A percentile compares a stretch with the other conserved stretches of the same genome.
These are phyloP conservation scores for Diorhabda elongata DNA, from an alignment of 1,140 invertebrate genomes.

Conservation along the genomic window DNA sequence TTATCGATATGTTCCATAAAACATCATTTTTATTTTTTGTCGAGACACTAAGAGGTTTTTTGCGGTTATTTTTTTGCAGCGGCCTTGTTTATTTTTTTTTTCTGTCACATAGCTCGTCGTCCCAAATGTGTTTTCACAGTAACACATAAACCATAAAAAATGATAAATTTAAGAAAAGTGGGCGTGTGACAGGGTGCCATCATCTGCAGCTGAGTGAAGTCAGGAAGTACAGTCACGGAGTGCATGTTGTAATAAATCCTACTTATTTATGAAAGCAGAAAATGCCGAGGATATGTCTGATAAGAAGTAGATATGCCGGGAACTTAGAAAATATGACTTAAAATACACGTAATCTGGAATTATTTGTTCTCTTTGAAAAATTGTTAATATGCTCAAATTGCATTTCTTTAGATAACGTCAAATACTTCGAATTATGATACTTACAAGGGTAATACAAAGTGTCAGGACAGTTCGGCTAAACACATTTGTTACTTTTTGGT, in stretches of 20 bases:
- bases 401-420: neutral
- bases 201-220: constrained; percentile 35
- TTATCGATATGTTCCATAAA: no score
- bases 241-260: constrained; percentile 40
- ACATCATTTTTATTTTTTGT: no score
- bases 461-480: no score
- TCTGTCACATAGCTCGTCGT: neutral
- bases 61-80: neutral
- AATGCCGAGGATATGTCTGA: constrained; percentile 31
- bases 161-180: constrained; percentile 34
- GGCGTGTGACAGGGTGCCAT: constrained; percentile 37
- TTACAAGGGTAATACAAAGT: no score
- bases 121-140: constrained; percentile 14
- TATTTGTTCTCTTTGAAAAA: constrained; percentile 12
- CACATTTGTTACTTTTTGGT: no score
- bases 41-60: no score
- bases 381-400: constrained; percentile 1
- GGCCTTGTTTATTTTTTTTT: neutral
- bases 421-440: no score
- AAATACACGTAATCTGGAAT: neutral
- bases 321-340: constrained; percentile 17
- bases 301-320: constrained; percentile 21
- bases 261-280: constrained; percentile 40
- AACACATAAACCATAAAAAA: constrained; percentile 25
- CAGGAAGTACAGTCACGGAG: constrained; percentile 38